phyloP scores from a whole-genome alignment of 2,888 invertebrate species.

The Congeria kusceri region DNA sequence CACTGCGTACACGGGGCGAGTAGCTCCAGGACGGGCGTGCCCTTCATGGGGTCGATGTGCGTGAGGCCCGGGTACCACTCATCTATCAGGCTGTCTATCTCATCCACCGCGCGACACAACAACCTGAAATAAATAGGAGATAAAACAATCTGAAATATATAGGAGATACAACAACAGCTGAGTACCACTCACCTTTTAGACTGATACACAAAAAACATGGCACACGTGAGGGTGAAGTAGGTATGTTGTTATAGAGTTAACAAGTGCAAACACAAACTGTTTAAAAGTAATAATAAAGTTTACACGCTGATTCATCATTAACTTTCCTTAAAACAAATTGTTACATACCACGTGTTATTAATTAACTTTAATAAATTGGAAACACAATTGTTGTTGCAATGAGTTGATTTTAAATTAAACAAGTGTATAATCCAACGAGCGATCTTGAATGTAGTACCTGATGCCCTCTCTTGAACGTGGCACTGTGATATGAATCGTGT shows the following conservation, averaged over 20 bases:
- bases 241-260: too few species aligned
- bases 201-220: neutral
- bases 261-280: too few species aligned
- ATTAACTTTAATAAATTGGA: too few species aligned
- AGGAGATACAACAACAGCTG: neutral
- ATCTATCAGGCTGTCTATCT: slow-evolving; percentile 81
- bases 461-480: slow-evolving; percentile 71
- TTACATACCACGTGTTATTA: too few species aligned
- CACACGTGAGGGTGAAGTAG: too few species aligned
- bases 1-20: slow-evolving; percentile 77
- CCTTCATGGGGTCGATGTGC: slow-evolving; percentile 77
- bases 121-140: slow-evolving; percentile 64
- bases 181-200: too few species aligned
- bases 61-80: slow-evolving; percentile 84
- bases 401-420: too few species aligned
- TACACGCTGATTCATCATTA: too few species aligned
- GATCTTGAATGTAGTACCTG: slow-evolving; percentile 65
- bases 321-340: too few species aligned
- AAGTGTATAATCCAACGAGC: neutral
- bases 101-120: slow-evolving; percentile 80
- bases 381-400: too few species aligned
- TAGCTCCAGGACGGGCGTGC: slow-evolving; percentile 77
- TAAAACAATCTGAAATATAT: neutral
- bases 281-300: too few species aligned
- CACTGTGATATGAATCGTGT: slow-evolving; percentile 78